Evolutionary conservation across 2,888 invertebrate species (phyloP).

Genomic region (Drosophila phalerata): DNA sequence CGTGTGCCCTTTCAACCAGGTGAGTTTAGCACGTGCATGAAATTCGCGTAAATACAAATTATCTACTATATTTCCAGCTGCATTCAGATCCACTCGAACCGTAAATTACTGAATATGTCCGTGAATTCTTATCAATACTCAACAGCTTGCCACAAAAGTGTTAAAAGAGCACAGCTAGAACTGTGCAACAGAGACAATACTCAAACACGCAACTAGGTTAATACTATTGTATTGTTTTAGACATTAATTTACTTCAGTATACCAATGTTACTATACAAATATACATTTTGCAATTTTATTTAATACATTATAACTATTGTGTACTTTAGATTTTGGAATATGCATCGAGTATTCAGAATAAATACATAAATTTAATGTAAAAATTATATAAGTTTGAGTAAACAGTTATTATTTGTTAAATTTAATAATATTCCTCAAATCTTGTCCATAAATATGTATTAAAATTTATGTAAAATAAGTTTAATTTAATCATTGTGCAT

Average conservation of each 20-base stretch:
- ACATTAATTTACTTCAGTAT: background rate
- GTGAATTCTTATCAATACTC: constrained; percentile 22
- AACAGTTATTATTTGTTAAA: too few relatives aligned
- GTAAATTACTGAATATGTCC: constrained; percentile 30
- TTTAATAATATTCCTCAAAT: too few relatives aligned
- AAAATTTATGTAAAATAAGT: too few relatives aligned
- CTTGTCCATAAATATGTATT: too few relatives aligned
- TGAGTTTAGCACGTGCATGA: constrained; percentile 43
- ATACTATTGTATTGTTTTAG: background rate
- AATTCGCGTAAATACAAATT: constrained; percentile 55
- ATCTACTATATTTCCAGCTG: constrained; percentile 10
- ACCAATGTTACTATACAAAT: too few relatives aligned
- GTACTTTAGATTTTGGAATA: too few relatives aligned
- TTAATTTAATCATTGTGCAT: too few relatives aligned
- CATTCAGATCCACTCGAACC: constrained; percentile 31
- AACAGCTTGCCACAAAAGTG: constrained; percentile 19
- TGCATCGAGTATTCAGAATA: too few relatives aligned
- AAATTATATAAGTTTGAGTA: too few relatives aligned
- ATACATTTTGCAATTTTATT: too few relatives aligned
- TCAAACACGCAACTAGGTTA: background rate
- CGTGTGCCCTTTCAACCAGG: background rate
- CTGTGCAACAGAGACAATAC: background rate
- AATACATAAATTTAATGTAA: too few relatives aligned
- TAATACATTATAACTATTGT: too few relatives aligned
- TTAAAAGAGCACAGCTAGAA: background rate